phyloP scores from a whole-genome alignment of 2,113 vertebrate species.

The Pantherophis guttatus region DNA sequence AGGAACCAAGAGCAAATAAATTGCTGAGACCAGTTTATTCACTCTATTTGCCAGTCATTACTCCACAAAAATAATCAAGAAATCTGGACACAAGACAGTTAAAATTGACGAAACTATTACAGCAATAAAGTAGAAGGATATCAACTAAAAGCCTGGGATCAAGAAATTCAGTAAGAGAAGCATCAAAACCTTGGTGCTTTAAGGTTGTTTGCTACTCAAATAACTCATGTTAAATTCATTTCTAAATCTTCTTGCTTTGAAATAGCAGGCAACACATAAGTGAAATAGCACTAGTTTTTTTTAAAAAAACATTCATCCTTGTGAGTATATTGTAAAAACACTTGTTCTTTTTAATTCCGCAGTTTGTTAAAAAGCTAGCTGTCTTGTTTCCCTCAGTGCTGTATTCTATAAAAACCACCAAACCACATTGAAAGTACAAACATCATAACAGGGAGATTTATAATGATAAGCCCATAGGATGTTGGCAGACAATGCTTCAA shows the following conservation, averaged over 20 bases:
- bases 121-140: not conserved
- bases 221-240: not conserved
- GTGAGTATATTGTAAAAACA: not conserved
- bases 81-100: not conserved
- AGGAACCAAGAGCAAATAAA: not conserved
- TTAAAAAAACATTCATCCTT: not conserved
- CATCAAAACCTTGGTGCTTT: not conserved
- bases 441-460: slow-evolving; percentile 13
- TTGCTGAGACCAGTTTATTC: not conserved
- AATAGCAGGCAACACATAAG: not conserved
- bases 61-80: not conserved
- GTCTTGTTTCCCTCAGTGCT: not conserved
- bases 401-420: not conserved
- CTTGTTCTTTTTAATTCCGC: not conserved
- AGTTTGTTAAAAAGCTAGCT: not conserved
- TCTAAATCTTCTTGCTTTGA: not conserved
- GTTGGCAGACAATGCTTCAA: slow-evolving; percentile 9
- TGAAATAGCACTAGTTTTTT: not conserved
- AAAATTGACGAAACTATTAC: not conserved
- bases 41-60: not conserved
- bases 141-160: not conserved
- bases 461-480: slow-evolving; percentile 36
- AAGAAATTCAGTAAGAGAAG: not conserved
- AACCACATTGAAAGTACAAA: not conserved
- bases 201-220: not conserved